phyloP scores from a whole-genome alignment of 2,113 vertebrate genomes.

The Rhagologus leucostigma region DNA sequence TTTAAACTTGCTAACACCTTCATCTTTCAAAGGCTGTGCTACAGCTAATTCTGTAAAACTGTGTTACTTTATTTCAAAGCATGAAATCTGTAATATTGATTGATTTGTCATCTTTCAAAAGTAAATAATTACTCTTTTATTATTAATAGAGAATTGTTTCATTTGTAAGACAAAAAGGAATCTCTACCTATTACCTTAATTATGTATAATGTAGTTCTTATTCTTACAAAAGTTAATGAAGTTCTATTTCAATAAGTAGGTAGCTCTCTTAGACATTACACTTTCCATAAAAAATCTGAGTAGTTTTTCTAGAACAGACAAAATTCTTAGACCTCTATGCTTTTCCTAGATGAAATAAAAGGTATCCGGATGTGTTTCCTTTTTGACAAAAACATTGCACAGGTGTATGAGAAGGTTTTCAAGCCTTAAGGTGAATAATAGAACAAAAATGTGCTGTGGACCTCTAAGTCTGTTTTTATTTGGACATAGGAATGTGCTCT shows the following conservation, averaged over 20 bases:
- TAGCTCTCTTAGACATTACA: background rate
- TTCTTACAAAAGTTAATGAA: background rate
- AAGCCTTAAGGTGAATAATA: background rate
- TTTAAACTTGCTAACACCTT: background rate
- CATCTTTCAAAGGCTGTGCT: background rate
- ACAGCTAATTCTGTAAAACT: background rate
- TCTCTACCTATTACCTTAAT: background rate
- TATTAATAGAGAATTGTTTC: background rate
- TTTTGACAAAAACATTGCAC: background rate
- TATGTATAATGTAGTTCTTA: background rate
- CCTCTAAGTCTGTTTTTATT: background rate
- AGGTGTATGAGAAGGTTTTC: background rate
- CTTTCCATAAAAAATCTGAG: background rate
- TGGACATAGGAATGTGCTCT: background rate
- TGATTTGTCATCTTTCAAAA: background rate
- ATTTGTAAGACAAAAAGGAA: background rate
- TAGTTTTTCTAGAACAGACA: background rate
- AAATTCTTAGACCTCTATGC: background rate
- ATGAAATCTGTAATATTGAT: background rate
- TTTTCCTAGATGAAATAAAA: background rate
- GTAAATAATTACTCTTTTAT: background rate
- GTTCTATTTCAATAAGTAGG: background rate
- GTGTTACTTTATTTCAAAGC: background rate
- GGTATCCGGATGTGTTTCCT: background rate
- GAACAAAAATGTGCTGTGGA: background rate